These are phyloP conservation scores for Spisula solida DNA, from an alignment of 2,888 invertebrate genomes.

Conservation along the genomic window DNA sequence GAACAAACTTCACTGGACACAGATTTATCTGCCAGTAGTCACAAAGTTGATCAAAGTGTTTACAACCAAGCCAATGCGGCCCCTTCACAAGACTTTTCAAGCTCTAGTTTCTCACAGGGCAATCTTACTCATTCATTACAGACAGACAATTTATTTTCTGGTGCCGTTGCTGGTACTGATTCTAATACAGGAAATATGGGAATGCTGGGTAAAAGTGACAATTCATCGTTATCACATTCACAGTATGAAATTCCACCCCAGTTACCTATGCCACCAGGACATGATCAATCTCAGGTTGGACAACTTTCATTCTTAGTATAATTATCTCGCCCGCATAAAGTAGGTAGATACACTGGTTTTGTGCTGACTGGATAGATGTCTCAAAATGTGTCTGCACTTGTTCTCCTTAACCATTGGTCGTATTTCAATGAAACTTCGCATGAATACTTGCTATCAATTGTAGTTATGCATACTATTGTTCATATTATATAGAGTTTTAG, in stretches of 20 bases:
- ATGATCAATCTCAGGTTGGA: slow-evolving; percentile 71
- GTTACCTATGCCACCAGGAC: slow-evolving; percentile 81
- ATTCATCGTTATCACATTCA: slow-evolving; percentile 71
- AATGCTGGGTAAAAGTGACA: slow-evolving; percentile 72
- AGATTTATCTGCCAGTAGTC: slow-evolving; percentile 52
- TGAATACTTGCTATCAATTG: no score
- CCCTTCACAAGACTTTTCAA: slow-evolving; percentile 70
- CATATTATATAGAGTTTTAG: no score
- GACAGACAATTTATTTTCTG: slow-evolving; percentile 75
- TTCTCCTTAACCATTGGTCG: background rate
- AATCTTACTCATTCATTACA: slow-evolving; percentile 71
- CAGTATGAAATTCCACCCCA: slow-evolving; percentile 82
- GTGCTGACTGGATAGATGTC: no score
- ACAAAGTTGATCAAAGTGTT: slow-evolving; percentile 55
- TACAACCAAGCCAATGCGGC: slow-evolving; percentile 58
- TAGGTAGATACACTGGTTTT: no score
- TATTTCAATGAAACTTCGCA: background rate
- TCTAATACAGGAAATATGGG: slow-evolving; percentile 60
- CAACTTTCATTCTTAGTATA: background rate
- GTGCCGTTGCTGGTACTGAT: slow-evolving; percentile 64
- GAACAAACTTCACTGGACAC: slow-evolving; percentile 68
- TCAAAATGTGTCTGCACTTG: background rate
- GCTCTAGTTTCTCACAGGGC: slow-evolving; percentile 73
- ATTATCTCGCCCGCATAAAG: no score
- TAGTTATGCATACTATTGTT: no score